Conservation (phyloP, 2,113 vertebrate genomes). For the Prunella himalayana region DNA sequence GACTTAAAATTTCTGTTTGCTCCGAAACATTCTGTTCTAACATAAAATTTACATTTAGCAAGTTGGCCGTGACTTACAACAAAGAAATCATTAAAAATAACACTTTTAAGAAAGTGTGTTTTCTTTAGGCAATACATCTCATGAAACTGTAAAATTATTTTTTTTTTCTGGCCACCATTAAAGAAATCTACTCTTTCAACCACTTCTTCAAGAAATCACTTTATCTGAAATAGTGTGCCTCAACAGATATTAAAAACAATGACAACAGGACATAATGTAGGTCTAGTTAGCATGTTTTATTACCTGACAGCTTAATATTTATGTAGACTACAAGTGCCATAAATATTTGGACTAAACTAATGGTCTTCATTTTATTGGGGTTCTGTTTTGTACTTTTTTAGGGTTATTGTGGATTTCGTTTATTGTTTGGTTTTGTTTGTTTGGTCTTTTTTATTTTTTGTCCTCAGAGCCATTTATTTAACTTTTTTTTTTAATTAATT, state of each 20-base stretch:
- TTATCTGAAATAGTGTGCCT: neutral
- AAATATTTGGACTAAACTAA: constrained; percentile 30
- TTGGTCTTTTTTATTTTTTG: neutral
- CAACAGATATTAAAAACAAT: neutral
- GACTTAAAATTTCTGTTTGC: neutral
- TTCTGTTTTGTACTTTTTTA: neutral
- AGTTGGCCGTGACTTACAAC: neutral
- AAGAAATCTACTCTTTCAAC: neutral
- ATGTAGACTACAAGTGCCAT: neutral
- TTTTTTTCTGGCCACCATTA: neutral
- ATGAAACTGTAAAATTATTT: neutral
- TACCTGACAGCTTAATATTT: constrained; percentile 52
- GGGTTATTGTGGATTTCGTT: neutral
- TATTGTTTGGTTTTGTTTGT: neutral
- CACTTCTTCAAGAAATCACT: neutral
- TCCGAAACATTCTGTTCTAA: neutral
- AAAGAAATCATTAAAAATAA: neutral
- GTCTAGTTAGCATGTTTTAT: neutral
- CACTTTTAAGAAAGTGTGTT: neutral
- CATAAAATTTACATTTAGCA: neutral
- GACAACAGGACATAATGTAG: neutral
- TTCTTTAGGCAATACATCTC: neutral
- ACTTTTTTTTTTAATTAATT: neutral
- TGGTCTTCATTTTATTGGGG: neutral
- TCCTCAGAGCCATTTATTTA: neutral